Conservation (phyloP, 2,797 vertebrate species). For the Stomatorhinus walkeri region DNA sequence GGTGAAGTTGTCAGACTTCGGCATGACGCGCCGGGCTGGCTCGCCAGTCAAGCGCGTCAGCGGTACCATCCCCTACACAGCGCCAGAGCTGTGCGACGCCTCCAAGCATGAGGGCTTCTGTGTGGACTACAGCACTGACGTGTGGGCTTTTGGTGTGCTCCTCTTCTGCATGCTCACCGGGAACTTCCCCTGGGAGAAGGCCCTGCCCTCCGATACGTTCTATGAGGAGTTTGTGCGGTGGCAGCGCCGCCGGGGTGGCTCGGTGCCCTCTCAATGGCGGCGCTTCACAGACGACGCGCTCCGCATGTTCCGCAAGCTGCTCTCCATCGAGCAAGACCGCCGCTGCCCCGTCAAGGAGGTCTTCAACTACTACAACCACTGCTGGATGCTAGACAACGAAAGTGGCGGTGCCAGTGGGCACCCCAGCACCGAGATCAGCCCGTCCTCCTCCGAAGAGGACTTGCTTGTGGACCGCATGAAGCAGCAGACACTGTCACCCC, state of each 20-base stretch:
- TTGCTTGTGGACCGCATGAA: conserved; percentile 71
- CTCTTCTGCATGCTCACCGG: conserved; percentile 80
- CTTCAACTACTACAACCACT: conserved; percentile 69
- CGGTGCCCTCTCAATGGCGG: conserved; percentile 72
- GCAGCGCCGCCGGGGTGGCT: conserved; percentile 59
- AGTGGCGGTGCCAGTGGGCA: conserved; percentile 6
- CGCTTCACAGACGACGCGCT: conserved; percentile 72
- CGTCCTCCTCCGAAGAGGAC: conserved; percentile 59
- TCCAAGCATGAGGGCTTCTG: conserved; percentile 70
- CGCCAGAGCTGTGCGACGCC: conserved; percentile 70
- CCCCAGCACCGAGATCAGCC: conserved; percentile 42
- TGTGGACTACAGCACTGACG: conserved; percentile 74
- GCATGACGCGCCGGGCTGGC: conserved; percentile 72
- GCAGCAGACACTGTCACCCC: conserved; percentile 65
- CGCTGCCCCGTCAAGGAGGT: conserved; percentile 74
- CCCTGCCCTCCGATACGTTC: conserved; percentile 68
- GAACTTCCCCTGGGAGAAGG: conserved; percentile 81
- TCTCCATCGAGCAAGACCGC: conserved; percentile 67
- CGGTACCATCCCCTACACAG: conserved; percentile 76
- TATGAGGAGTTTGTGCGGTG: conserved; percentile 76
- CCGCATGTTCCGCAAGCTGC: conserved; percentile 70
- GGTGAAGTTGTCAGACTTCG: conserved; percentile 75
- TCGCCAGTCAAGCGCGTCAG: conserved; percentile 74
- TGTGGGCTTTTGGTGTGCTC: conserved; percentile 76
- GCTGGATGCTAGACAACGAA: conserved; percentile 66